Conservation (phyloP, 2,797 vertebrate genomes). For the Malurus leucopterus region DNA sequence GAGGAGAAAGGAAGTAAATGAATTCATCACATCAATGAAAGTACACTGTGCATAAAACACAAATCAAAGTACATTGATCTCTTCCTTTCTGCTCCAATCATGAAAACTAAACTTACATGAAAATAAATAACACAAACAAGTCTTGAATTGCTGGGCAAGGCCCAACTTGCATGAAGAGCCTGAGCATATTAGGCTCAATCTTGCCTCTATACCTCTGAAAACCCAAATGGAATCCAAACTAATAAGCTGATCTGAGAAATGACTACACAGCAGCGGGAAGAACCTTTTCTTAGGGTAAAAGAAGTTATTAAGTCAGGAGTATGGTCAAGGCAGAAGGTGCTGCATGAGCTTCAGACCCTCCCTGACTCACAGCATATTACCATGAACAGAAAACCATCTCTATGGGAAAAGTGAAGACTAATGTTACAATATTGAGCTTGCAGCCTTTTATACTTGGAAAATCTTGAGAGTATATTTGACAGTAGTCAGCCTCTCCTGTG, state of each 20-base stretch:
- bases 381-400: not conserved
- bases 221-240: not conserved
- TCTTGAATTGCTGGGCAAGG: not conserved
- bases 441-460: not conserved
- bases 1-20: not conserved
- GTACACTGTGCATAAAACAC: not conserved
- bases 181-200: not conserved
- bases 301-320: not conserved
- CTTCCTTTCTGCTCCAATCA: not conserved
- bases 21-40: not conserved
- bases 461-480: not conserved
- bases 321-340: not conserved
- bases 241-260: not conserved
- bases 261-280: not conserved
- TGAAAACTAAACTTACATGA: not conserved
- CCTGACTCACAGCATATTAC: not conserved
- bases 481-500: not conserved
- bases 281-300: not conserved
- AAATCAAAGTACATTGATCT: not conserved
- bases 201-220: not conserved
- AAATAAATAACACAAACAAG: not conserved
- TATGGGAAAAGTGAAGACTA: not conserved
- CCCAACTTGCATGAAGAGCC: not conserved
- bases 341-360: not conserved
- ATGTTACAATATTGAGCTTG: not conserved